Percentiles rank a stretch among this genome's conserved stretches.
phyloP scores from a whole-genome alignment of 2,113 vertebrate species.

The Panthera uncia region DNA sequence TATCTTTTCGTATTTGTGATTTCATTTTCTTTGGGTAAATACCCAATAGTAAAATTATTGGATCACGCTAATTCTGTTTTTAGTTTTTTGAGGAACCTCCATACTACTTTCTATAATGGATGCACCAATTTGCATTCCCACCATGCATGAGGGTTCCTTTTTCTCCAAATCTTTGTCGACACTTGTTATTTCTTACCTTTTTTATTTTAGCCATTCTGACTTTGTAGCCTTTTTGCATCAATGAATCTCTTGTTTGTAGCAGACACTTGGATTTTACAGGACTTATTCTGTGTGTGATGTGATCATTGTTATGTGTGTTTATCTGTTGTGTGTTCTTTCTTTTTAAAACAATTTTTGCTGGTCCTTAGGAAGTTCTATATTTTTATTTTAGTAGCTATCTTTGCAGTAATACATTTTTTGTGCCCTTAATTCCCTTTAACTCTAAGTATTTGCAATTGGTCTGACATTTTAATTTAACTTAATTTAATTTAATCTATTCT shows the following conservation, averaged over 20 bases:
- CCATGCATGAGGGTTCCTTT: neutral
- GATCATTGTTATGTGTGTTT: neutral
- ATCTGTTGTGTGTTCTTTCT: neutral
- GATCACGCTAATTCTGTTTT: neutral
- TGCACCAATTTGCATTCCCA: neutral
- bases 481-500: no score
- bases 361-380: neutral
- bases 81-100: neutral
- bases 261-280: neutral
- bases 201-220: neutral
- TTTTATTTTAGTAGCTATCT: constrained; percentile 1
- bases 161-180: neutral
- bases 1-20: neutral
- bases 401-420: neutral
- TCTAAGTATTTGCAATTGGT: neutral
- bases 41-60: neutral
- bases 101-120: no score
- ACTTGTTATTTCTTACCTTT: neutral
- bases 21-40: neutral
- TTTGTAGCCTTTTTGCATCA: neutral
- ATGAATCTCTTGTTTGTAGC: neutral
- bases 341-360: neutral
- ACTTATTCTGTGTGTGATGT: neutral
- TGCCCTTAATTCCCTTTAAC: neutral
- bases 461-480: neutral